These are phyloP conservation scores for Enteromius thamalakanensis DNA, from an alignment of 2,797 vertebrate genomes.

Conservation along the genomic window DNA sequence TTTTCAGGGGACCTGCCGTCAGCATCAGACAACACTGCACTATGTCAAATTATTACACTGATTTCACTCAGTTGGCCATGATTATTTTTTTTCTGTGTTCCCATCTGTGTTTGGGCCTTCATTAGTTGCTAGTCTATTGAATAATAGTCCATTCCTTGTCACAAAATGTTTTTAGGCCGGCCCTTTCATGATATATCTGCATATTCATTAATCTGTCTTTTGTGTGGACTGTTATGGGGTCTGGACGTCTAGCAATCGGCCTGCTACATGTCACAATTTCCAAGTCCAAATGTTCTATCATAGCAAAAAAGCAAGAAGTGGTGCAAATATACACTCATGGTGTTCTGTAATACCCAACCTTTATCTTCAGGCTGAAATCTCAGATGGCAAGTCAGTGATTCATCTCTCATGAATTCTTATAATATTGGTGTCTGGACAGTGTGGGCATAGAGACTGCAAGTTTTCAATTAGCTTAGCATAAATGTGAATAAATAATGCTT, in stretches of 20 bases:
- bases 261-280: not conserved
- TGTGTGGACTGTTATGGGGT: not conserved
- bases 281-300: not conserved
- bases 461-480: not conserved
- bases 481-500: not conserved
- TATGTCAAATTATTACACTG: slow-evolving; percentile 48
- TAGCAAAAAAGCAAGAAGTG: not conserved
- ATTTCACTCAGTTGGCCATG: slow-evolving; percentile 53
- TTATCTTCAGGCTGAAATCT: not conserved
- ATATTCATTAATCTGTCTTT: not conserved
- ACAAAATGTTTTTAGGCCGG: not conserved
- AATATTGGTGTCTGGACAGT: not conserved
- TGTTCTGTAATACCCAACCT: not conserved
- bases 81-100: slow-evolving; percentile 49
- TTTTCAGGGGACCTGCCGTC: slow-evolving; percentile 58
- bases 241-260: not conserved
- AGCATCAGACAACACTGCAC: slow-evolving; percentile 55
- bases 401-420: not conserved
- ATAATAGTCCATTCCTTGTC: slow-evolving; percentile 56
- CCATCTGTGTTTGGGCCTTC: slow-evolving; percentile 55
- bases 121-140: slow-evolving; percentile 49
- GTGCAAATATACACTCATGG: not conserved
- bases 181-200: not conserved
- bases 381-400: slow-evolving; percentile 2
- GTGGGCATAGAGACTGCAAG: not conserved